These are phyloP conservation scores for Dasypus novemcinctus DNA, from an alignment of 2,113 vertebrate genomes.

Conservation along the genomic window DNA sequence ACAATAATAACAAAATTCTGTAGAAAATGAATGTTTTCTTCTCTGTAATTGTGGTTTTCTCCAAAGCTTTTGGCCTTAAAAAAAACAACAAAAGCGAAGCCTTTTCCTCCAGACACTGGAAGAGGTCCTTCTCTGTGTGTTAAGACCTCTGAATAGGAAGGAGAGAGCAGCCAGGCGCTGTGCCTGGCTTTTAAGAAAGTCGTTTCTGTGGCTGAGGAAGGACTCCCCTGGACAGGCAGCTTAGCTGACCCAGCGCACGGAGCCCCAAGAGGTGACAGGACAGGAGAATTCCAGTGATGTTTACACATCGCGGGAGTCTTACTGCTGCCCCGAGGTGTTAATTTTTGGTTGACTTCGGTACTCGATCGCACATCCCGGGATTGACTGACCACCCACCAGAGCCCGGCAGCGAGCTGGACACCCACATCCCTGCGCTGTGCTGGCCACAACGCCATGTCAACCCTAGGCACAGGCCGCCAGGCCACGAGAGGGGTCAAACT, in stretches of 20 bases:
- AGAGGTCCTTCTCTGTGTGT: neutral
- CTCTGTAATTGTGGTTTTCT: neutral
- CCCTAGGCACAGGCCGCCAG: neutral
- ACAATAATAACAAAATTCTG: neutral
- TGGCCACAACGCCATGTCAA: neutral
- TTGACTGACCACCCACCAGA: neutral
- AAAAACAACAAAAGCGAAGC: neutral
- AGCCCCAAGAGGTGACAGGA: neutral
- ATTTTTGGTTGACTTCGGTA: neutral
- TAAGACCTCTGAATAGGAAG: neutral
- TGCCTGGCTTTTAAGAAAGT: neutral
- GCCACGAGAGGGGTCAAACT: neutral
- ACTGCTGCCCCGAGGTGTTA: neutral
- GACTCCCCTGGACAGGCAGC: neutral
- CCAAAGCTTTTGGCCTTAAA: neutral
- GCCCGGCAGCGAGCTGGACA: neutral
- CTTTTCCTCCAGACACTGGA: neutral
- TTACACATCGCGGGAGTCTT: neutral
- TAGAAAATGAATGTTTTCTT: neutral
- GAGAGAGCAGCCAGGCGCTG: neutral
- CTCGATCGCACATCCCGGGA: neutral
- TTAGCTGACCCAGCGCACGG: neutral
- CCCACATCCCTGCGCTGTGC: fast-evolving
- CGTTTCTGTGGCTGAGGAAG: too few relatives aligned
- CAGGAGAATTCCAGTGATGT: neutral